phyloP scores from a whole-genome alignment of 2,113 vertebrate genomes.

The Clarias batrachus region DNA sequence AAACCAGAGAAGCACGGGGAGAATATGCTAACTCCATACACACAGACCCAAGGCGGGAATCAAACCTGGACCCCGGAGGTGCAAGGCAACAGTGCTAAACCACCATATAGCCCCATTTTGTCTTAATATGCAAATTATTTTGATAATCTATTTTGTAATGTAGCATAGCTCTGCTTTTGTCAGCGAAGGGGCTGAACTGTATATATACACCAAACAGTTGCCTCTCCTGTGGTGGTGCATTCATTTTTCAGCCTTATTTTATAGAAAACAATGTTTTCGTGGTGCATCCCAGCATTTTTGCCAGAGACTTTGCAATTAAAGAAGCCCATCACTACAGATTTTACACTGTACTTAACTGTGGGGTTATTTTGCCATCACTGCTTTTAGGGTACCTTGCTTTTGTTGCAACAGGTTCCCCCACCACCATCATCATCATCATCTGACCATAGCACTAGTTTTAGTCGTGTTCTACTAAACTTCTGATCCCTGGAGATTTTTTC shows the following conservation, averaged over 20 bases:
- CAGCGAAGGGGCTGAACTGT: neutral
- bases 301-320: neutral
- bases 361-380: neutral
- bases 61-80: too few relatives aligned
- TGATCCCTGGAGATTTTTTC: neutral
- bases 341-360: neutral
- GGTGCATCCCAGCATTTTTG: neutral
- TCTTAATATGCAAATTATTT: slow-evolving; percentile 57
- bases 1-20: too few relatives aligned
- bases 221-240: neutral
- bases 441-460: neutral
- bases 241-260: neutral
- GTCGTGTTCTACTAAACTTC: neutral
- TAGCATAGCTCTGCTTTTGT: slow-evolving; percentile 6
- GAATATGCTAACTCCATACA: too few relatives aligned
- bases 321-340: neutral
- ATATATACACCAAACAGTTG: neutral
- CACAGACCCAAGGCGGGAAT: too few relatives aligned
- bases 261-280: neutral
- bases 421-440: neutral
- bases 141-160: slow-evolving; percentile 52
- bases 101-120: slow-evolving; percentile 46
- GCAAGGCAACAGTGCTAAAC: too few relatives aligned
- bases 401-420: neutral
- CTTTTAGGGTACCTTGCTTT: neutral